A percentile compares a stretch with the other conserved stretches of the same genome.
phyloP scores from a whole-genome alignment of 1,140 invertebrate genomes.

The Caenorhabditis remanei region DNA sequence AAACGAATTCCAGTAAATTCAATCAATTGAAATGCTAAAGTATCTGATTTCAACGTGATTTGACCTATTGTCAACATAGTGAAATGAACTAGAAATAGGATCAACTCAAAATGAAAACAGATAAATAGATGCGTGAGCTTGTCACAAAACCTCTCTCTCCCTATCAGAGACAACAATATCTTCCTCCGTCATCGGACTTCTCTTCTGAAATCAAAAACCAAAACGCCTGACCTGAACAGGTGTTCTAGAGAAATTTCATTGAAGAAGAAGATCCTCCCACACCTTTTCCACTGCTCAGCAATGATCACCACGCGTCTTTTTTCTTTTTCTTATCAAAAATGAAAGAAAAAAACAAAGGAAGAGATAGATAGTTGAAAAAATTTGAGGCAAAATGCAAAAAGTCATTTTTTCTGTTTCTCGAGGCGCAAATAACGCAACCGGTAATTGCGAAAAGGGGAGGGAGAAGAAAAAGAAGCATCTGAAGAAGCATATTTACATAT shows the following conservation, averaged over 20 bases:
- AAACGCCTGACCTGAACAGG: slow-evolving; percentile 43
- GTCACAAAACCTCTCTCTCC: neutral
- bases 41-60: too few species aligned
- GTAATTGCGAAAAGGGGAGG: slow-evolving; percentile 46
- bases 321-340: neutral
- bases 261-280: slow-evolving; percentile 27
- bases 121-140: neutral
- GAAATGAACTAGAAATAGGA: neutral
- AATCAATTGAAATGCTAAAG: too few species aligned
- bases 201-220: slow-evolving; percentile 41
- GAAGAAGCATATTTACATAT: slow-evolving; percentile 53
- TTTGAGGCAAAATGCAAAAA: slow-evolving; percentile 18
- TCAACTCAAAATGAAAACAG: neutral
- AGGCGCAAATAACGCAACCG: slow-evolving; percentile 50
- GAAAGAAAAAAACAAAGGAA: neutral
- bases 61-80: neutral
- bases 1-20: too few species aligned
- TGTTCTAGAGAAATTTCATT: slow-evolving; percentile 16
- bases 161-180: neutral
- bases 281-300: neutral
- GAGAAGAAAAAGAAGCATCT: slow-evolving; percentile 22
- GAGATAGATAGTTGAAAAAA: neutral
- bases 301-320: neutral
- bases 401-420: slow-evolving; percentile 46
- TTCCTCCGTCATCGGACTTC: neutral